Conservation (phyloP, 2,113 vertebrate species). For the Hemibagrus wyckioides region DNA sequence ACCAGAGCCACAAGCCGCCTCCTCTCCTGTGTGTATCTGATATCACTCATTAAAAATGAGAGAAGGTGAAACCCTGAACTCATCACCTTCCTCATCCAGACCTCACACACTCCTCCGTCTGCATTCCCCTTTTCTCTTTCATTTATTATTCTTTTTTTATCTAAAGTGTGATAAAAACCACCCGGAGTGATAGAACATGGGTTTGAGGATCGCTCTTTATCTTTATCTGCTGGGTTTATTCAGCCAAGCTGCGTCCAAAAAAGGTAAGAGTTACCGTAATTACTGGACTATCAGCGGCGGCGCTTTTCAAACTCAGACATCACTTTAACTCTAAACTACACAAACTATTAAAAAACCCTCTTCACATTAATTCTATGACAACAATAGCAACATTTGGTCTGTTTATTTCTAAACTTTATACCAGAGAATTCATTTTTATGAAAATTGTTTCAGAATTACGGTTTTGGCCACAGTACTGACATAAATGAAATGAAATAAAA, state of each 20-base stretch:
- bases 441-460: background rate
- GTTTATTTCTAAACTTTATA: background rate
- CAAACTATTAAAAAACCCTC: background rate
- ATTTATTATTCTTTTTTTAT: constrained; percentile 51
- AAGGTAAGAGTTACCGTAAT: constrained; percentile 79
- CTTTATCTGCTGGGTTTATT: constrained; percentile 72
- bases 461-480: background rate
- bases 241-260: constrained; percentile 71
- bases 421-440: background rate
- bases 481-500: too few species aligned
- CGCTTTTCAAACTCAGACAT: background rate
- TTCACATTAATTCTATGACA: background rate
- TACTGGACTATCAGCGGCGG: background rate
- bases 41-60: constrained; percentile 89
- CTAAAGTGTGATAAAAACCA: constrained; percentile 54
- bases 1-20: constrained; percentile 74
- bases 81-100: constrained; percentile 81
- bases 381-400: background rate
- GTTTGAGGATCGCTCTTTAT: constrained; percentile 64
- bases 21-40: constrained; percentile 80
- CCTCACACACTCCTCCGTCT: constrained; percentile 61
- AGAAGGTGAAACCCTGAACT: constrained; percentile 69
- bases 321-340: background rate
- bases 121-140: constrained; percentile 63
- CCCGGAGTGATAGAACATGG: constrained; percentile 64